phyloP scores from a whole-genome alignment of 1,140 invertebrate species.

The Harpegnathos saltator region DNA sequence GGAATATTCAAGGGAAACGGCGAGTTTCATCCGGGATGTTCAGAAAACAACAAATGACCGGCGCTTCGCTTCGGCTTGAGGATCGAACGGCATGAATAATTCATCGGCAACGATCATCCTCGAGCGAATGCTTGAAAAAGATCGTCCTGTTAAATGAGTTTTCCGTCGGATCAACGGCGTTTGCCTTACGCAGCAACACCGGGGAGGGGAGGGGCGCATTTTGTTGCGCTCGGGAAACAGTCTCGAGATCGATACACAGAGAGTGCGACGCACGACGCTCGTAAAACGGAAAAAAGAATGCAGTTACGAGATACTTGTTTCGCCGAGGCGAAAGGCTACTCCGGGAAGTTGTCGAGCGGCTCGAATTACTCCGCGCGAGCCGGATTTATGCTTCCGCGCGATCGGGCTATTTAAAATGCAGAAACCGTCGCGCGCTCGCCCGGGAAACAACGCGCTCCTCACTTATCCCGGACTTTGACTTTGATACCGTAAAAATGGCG shows the following conservation, averaged over 20 bases:
- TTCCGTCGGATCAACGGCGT: not conserved
- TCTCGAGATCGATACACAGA: not conserved
- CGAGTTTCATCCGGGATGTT: too few relatives aligned
- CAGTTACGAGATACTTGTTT: not conserved
- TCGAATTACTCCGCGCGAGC: too few relatives aligned
- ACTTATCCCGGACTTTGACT: conserved; percentile 26
- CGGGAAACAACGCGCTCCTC: not conserved
- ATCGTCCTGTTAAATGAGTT: not conserved
- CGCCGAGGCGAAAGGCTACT: too few relatives aligned
- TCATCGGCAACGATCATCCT: not conserved
- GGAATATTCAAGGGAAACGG: too few relatives aligned
- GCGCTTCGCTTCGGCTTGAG: not conserved
- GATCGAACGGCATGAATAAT: not conserved
- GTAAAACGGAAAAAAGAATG: conserved; percentile 13
- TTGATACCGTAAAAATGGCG: not conserved
- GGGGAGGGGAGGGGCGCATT: too few relatives aligned
- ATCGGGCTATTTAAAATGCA: conserved; percentile 35
- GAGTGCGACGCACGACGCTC: not conserved
- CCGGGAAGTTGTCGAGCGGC: too few relatives aligned
- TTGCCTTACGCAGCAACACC: not conserved
- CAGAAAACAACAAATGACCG: not conserved
- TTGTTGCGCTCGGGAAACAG: not conserved
- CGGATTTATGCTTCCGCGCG: conserved; percentile 10
- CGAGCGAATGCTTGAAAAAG: too few relatives aligned
- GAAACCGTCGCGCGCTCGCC: not conserved